Base-by-base conservation (phyloP, 1,140 invertebrate species). In the Xylocopa sonorina region DNA sequence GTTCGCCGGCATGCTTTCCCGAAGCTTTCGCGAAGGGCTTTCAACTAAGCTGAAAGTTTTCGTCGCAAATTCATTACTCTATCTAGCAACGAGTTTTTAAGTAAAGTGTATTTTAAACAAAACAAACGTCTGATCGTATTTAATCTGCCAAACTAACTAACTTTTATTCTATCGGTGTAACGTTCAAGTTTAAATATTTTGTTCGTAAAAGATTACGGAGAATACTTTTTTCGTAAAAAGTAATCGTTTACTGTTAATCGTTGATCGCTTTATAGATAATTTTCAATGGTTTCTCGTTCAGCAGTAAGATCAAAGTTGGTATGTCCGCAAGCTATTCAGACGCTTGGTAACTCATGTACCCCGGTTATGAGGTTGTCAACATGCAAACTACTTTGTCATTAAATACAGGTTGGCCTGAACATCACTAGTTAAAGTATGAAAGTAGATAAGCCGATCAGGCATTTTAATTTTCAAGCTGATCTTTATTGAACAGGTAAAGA, bases 321-420 rank as follows among this genome's bases (percentile, higher is more conserved):
- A 9, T 43, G 34, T 4, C 7, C 43, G 60, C 10, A 34, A 6
- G 51, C 27, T 46, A 58, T 58, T 21, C 38, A 46, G 18, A 57
- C 21, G 14, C 21, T 38, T 46, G 38, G 18, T 32, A 43, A 16
- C 12, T 51, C 34, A 58, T 58, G 18, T 24, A 27, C 16, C 41
- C 5, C 9, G 53, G 24, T 46, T 71, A 71, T 46, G 21, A 53
- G 38, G 38, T 46, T 58, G 38, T 57, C 34, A 58, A 71, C 53
- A 46, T 57, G 53, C 38, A 71, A 71, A 71, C 68, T 71, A 58
- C 53, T 43, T 58, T 5, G 41, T 58, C 68, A 50, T 38, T 51
- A 67, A 67, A n/a, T 51, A n/a, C 32, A 21, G 27, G 27, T 16
- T 46, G 27, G 6, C 12, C 2, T 18, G 34, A 9, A 69, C 24